Percentiles rank a stretch among this genome's conserved stretches.
Conservation (phyloP, 1,140 invertebrate genomes). For the Drosophila virilis region DNA sequence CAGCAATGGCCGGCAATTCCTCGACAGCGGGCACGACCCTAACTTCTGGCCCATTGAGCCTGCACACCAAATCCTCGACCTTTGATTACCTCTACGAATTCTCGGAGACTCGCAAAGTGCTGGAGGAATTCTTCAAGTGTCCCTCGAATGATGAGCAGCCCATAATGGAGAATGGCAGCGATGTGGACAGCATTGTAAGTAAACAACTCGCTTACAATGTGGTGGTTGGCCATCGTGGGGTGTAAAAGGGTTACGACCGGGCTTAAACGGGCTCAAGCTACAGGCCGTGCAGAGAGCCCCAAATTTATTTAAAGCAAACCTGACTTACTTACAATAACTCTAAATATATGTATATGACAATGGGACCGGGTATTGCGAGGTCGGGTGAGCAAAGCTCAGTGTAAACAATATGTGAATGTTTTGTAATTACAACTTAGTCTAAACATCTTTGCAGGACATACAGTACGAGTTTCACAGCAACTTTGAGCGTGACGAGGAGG, state of each 20-base stretch:
- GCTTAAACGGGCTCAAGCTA: no score
- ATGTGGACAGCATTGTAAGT: conserved; percentile 83
- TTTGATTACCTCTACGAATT: conserved; percentile 96
- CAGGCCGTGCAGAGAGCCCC: no score
- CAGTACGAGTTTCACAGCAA: conserved; percentile 83
- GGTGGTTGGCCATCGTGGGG: no score
- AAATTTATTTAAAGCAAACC: no score
- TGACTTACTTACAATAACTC: no score
- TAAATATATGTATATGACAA: no score
- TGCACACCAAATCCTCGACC: conserved; percentile 86
- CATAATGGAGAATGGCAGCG: conserved; percentile 81
- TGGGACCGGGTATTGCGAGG: no score
- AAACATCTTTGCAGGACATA: conserved; percentile 60
- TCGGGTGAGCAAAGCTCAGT: no score
- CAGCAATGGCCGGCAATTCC: conserved; percentile 21
- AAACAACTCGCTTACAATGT: not conserved
- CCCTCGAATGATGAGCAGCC: conserved; percentile 87
- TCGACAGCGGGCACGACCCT: conserved; percentile 14
- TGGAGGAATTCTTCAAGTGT: conserved; percentile 97
- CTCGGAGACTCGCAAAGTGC: conserved; percentile 94
- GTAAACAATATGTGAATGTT: not conserved
- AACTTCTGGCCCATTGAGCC: conserved; percentile 55
- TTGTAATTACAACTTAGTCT: not conserved
- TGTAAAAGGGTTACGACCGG: no score
- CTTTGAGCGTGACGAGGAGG: conserved; percentile 75